phyloP scores from a whole-genome alignment of 2,797 vertebrate genomes.

The Oreonectes daqikongensis region DNA sequence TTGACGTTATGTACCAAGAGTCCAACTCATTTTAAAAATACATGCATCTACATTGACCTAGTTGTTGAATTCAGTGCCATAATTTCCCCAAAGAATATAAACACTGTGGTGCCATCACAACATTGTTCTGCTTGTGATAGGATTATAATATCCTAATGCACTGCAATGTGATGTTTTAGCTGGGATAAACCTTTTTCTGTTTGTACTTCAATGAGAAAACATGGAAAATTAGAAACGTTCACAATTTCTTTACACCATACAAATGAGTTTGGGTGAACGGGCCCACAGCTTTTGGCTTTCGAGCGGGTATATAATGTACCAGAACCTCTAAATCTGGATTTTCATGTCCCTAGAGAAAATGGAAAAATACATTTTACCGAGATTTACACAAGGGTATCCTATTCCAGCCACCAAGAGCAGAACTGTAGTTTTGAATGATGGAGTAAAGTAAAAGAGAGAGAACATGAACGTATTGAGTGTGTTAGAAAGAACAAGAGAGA shows the following conservation, averaged over 20 bases:
- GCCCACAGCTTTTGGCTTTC: constrained; percentile 15
- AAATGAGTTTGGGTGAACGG: neutral
- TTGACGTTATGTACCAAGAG: neutral
- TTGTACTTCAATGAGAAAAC: neutral
- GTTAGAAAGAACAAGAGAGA: constrained; percentile 25
- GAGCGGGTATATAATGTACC: neutral
- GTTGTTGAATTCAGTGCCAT: neutral
- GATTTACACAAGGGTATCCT: constrained; percentile 43
- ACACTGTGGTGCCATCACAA: neutral
- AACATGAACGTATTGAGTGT: constrained; percentile 17
- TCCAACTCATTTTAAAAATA: neutral
- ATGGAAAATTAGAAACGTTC: neutral
- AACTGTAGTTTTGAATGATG: constrained; percentile 9
- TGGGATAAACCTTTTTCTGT: neutral
- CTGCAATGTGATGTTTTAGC: neutral
- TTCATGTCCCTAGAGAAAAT: neutral
- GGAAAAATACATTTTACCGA: constrained; percentile 19
- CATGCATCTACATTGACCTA: neutral
- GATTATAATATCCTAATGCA: neutral
- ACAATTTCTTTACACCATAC: neutral
- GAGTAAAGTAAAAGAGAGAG: neutral
- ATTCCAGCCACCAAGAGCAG: constrained; percentile 1
- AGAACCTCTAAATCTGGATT: constrained; percentile 1
- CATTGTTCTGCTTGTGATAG: neutral
- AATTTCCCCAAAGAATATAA: neutral